Percentiles rank a stretch among this genome's conserved stretches.
Evolutionary conservation across 2,797 vertebrate genomes (phyloP).

Genomic region (Smutsia temminckii): DNA sequence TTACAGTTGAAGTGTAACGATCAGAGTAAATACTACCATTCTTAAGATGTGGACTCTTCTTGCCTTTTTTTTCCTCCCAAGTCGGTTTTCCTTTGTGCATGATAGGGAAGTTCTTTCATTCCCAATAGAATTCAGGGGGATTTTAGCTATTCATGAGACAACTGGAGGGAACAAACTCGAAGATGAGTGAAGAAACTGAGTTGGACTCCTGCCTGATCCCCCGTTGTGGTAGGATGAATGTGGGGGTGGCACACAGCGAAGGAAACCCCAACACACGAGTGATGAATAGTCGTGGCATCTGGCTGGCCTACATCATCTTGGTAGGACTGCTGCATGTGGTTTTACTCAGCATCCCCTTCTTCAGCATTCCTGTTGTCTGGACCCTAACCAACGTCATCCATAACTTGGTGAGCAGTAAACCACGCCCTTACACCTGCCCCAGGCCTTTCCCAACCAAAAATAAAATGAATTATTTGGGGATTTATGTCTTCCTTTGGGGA

Average conservation of each 20-base stretch:
- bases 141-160: slow-evolving; percentile 19
- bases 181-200: slow-evolving; percentile 17
- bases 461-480: slow-evolving; percentile 6
- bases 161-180: neutral
- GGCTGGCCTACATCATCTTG: slow-evolving; percentile 93
- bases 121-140: neutral
- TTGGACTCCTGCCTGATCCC: slow-evolving; percentile 55
- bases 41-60: neutral
- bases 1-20: slow-evolving; percentile 5
- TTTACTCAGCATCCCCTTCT: slow-evolving; percentile 95
- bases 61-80: neutral
- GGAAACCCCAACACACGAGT: slow-evolving; percentile 97
- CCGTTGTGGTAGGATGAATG: slow-evolving; percentile 90
- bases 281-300: slow-evolving; percentile 95
- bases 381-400: slow-evolving; percentile 97
- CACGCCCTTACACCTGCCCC: neutral
- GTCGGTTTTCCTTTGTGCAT: neutral
- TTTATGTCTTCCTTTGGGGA: slow-evolving; percentile 37
- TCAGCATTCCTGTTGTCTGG: slow-evolving; percentile 94
- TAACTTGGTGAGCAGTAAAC: slow-evolving; percentile 90
- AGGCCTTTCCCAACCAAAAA: slow-evolving; percentile 28
- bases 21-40: neutral
- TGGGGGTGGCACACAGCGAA: slow-evolving; percentile 97
- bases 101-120: slow-evolving; percentile 36
- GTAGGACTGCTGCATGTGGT: slow-evolving; percentile 91